These are phyloP conservation scores for Bombycilla garrulus DNA, from an alignment of 2,113 vertebrate genomes.

Conservation along the genomic window DNA sequence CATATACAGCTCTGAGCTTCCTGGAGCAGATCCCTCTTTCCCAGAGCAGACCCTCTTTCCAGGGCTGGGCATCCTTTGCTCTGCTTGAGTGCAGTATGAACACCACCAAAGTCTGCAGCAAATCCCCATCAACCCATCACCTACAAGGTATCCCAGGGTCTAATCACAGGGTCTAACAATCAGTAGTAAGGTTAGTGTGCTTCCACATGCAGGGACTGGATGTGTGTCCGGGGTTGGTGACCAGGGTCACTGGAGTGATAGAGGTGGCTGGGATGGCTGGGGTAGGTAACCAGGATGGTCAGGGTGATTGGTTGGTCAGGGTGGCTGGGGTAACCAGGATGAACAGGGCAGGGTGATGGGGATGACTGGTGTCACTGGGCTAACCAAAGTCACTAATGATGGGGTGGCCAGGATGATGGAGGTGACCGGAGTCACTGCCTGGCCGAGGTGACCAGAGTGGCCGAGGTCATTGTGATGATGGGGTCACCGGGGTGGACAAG, in stretches of 20 bases:
- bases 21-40: background rate
- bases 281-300: too few relatives aligned
- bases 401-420: background rate
- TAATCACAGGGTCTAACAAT: background rate
- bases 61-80: background rate
- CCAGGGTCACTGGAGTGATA: background rate
- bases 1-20: background rate
- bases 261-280: background rate
- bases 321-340: background rate
- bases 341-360: background rate
- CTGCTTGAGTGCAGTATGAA: background rate
- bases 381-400: background rate
- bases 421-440: background rate
- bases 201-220: background rate
- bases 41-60: background rate
- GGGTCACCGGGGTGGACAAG: too few relatives aligned
- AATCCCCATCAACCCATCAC: background rate
- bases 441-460: background rate
- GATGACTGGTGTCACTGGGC: background rate
- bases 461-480: background rate
- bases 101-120: background rate
- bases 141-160: background rate
- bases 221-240: background rate
- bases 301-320: too few relatives aligned
- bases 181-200: background rate